A percentile compares a stretch with the other conserved stretches of the same genome.
Evolutionary conservation across 2,113 vertebrate genomes (phyloP).

Genomic region (Reinhardtius hippoglossoides): DNA sequence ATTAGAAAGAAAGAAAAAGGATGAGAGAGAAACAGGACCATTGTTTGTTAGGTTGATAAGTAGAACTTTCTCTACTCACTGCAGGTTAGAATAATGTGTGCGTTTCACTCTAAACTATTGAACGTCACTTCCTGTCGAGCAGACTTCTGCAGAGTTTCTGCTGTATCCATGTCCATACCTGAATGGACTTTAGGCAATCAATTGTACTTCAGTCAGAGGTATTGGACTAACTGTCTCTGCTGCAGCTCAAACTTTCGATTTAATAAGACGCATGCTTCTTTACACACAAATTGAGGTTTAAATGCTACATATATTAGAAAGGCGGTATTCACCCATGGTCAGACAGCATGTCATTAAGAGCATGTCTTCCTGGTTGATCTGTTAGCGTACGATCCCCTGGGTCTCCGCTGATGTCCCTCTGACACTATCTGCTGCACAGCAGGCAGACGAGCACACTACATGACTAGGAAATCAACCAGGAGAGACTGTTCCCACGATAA

Average conservation of each 20-base stretch:
- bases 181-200: constrained; percentile 17
- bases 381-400: constrained; percentile 39
- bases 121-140: constrained; percentile 22
- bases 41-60: background rate
- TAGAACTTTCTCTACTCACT: constrained; percentile 10
- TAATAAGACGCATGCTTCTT: constrained; percentile 4
- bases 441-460: constrained; percentile 58
- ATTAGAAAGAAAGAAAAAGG: background rate
- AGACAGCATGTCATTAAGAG: constrained; percentile 44
- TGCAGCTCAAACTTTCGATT: constrained; percentile 24
- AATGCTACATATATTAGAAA: constrained; percentile 28
- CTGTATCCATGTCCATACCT: constrained; percentile 40
- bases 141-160: constrained; percentile 17
- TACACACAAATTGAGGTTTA: constrained; percentile 26
- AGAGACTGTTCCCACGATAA: constrained; percentile 51
- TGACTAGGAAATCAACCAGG: constrained; percentile 71
- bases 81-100: constrained; percentile 38
- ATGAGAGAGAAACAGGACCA: background rate
- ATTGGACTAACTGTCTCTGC: background rate
- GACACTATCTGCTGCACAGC: constrained; percentile 66
- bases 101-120: constrained; percentile 49
- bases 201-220: too few species aligned
- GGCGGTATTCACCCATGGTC: constrained; percentile 11
- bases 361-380: constrained; percentile 49
- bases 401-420: constrained; percentile 57